Conservation (phyloP, 92 coral and sea anemone species). For the Anthopleura xanthogrammica region DNA sequence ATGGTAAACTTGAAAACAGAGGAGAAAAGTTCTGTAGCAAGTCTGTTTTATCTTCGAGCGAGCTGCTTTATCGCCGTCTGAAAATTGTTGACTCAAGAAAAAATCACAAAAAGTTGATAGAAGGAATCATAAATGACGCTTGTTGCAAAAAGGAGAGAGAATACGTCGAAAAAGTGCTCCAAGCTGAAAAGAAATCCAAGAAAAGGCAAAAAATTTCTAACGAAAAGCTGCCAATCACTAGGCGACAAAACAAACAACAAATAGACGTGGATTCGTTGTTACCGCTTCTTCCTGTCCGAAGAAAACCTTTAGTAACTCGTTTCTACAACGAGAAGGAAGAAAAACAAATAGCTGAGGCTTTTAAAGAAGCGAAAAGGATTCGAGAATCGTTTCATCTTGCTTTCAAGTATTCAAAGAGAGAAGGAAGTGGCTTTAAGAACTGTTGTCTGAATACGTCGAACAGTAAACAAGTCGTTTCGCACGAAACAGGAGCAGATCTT, state of each 20-base stretch:
- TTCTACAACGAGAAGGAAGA: conserved; percentile 26
- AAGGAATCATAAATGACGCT: conserved; percentile 9
- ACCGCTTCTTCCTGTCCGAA: conserved; percentile 27
- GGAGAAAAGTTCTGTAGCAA: conserved; percentile 2
- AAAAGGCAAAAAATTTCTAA: conserved; percentile 1
- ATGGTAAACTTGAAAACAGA: conserved; percentile 9
- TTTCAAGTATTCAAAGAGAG: conserved; percentile 29
- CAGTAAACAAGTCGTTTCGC: background rate
- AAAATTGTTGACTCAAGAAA: conserved; percentile 1
- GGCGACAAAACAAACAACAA: conserved; percentile 6
- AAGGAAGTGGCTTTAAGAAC: background rate
- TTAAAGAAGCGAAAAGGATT: conserved; percentile 34
- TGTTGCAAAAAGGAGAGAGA: conserved; percentile 15
- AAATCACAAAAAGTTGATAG: conserved; percentile 16
- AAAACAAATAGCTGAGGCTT: conserved; percentile 26
- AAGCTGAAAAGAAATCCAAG: conserved; percentile 5
- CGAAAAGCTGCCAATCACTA: conserved; percentile 15
- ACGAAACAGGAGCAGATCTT: background rate
- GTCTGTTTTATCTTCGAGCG: conserved; percentile 25
- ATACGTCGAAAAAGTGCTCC: background rate
- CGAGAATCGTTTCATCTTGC: conserved; percentile 36
- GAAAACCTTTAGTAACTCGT: conserved; percentile 23
- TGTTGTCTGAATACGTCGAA: background rate
- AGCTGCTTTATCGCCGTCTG: conserved; percentile 18
- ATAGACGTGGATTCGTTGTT: background rate